These are phyloP conservation scores for Tachysurus vachellii DNA, from an alignment of 2,113 vertebrate genomes.

Conservation along the genomic window DNA sequence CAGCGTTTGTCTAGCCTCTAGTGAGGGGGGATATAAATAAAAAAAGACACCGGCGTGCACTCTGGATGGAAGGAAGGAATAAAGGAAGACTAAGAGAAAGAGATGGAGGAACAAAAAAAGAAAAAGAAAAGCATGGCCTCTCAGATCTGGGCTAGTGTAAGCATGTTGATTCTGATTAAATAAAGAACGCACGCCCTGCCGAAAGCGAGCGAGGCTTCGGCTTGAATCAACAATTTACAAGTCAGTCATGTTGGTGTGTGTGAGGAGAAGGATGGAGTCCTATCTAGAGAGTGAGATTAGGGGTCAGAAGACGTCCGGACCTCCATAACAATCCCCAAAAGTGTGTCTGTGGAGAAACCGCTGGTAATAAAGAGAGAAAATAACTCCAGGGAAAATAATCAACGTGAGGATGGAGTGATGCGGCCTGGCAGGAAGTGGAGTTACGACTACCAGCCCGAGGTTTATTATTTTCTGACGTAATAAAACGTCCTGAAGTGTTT, in stretches of 20 bases:
- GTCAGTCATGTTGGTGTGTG: constrained; percentile 48
- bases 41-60: constrained; percentile 63
- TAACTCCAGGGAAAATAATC: not conserved
- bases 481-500: not conserved
- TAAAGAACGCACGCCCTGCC: constrained; percentile 65
- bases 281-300: constrained; percentile 35
- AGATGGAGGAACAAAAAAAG: constrained; percentile 29
- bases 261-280: not conserved
- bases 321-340: not conserved
- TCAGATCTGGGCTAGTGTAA: constrained; percentile 68
- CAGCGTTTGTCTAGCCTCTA: constrained; percentile 75
- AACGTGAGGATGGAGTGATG: not conserved
- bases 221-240: constrained; percentile 68
- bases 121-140: constrained; percentile 34
- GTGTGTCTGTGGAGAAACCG: not conserved
- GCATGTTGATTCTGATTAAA: constrained; percentile 76
- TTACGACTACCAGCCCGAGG: not conserved
- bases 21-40: constrained; percentile 69
- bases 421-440: not conserved
- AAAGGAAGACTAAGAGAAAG: constrained; percentile 44
- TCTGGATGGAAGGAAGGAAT: constrained; percentile 56
- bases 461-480: not conserved
- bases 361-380: not conserved
- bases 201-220: constrained; percentile 71
- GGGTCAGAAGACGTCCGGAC: constrained; percentile 18